Evolutionary conservation across 2,888 invertebrate genomes (phyloP).

Genomic region (Sepiola atlantica): DNA sequence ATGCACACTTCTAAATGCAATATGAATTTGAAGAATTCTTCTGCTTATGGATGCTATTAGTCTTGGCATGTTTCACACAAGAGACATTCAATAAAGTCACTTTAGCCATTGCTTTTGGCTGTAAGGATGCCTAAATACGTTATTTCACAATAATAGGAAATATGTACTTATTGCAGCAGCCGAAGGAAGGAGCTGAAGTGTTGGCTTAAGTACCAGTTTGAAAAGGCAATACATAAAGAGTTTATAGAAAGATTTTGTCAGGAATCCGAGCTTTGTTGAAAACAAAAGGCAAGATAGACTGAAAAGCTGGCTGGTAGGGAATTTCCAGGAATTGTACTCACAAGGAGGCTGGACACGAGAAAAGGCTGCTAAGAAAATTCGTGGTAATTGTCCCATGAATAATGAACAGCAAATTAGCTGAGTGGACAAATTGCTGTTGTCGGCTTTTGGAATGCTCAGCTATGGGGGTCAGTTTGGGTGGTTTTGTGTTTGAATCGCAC

Average conservation of each 20-base stretch:
- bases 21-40: neutral
- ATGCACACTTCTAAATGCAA: neutral
- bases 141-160: neutral
- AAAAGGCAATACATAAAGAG: neutral
- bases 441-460: neutral
- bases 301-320: neutral
- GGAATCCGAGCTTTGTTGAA: neutral
- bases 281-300: conserved; percentile 8
- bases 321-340: conserved; percentile 4
- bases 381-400: neutral
- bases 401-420: conserved; percentile 6
- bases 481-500: neutral
- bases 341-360: neutral
- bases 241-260: neutral
- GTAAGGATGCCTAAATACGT: neutral
- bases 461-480: neutral
- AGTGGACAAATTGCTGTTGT: neutral
- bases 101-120: neutral
- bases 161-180: neutral
- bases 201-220: neutral
- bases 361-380: neutral
- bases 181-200: neutral
- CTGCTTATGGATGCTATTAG: neutral
- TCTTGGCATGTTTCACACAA: neutral
- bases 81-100: neutral